A percentile compares a stretch with the other conserved stretches of the same genome.
phyloP scores from a whole-genome alignment of 2,797 vertebrate species.

The Nyctibius grandis region DNA sequence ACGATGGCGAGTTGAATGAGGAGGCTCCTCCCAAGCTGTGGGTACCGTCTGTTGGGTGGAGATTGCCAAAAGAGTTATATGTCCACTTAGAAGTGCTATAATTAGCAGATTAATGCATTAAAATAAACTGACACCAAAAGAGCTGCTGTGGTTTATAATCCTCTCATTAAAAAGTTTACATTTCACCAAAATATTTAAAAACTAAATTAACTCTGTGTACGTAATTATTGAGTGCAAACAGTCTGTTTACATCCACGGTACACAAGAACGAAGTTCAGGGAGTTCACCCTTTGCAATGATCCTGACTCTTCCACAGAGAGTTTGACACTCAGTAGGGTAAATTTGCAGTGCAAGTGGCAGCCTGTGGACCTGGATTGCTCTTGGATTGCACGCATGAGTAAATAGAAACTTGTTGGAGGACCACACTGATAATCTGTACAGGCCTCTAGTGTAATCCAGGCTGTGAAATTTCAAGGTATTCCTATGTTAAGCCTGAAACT shows the following conservation, averaged over 20 bases:
- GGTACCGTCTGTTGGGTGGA: accelerated
- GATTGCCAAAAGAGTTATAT: background rate
- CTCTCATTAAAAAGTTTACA: background rate
- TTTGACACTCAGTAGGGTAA: background rate
- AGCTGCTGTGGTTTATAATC: background rate
- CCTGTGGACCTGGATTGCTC: background rate
- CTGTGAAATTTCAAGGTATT: background rate
- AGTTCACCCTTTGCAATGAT: background rate
- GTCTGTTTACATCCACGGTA: too few species aligned
- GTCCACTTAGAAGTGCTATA: background rate
- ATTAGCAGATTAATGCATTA: accelerated
- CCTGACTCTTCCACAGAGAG: background rate
- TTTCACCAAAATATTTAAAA: background rate
- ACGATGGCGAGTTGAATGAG: accelerated
- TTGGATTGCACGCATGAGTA: background rate
- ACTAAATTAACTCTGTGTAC: accelerated
- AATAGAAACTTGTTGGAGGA: background rate
- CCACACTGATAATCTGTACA: accelerated
- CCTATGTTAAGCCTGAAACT: background rate
- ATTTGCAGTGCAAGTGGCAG: background rate
- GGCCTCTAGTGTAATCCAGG: background rate
- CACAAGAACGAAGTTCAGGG: background rate
- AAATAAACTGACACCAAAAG: background rate
- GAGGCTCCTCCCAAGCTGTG: background rate
- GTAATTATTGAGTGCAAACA: background rate